Evolutionary conservation across 2,888 invertebrate genomes (phyloP), one percentile per base, ranked within the genome.

Genomic region (Aphodius sticticus): DNA sequence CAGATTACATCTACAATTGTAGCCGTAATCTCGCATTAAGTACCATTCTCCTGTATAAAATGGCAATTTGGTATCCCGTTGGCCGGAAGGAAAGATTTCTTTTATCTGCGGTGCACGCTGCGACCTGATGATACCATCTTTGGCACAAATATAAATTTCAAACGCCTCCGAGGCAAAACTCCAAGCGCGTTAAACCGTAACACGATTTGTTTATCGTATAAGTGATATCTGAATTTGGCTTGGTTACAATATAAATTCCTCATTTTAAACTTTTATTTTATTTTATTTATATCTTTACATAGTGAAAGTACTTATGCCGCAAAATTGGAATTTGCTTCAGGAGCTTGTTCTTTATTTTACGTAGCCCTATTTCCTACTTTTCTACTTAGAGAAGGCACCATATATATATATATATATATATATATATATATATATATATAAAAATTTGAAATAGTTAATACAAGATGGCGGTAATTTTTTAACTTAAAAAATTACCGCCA

Each of bases 31-130:
- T 76, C 76, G 77, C 76, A 76, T 81, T 81, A 81, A 81, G 77
- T 76, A 77, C 77, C 81, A 69, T 81, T 79, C 81, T 81, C 78
- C 78, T 77, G 79, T 77, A 81, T 81, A 81, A 81, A 81, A 81
- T 79, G 78, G 78, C 80, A 79, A 76, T 81, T 81, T 78, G 69
- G 78, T 70, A 79, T 81, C 79, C 81, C 78, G 81, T 81, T 78
- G 78, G 70, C 81, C 81, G 81, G 81, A 81, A 81, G 79, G 70
- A 74, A 75, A 74, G 77, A 76, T 79, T 79, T 79, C 74, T 37
- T 35, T 74, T 74, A 36, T 35, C 74, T 74, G 36, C 74, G 53
- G 53, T 53, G 53, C 53, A 53, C 53, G 53, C 53, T 53, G 53
- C 53, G 53, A 53, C 53, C 53, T 3, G 53, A 9, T 53, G 53